Conservation (phyloP, 1,140 invertebrate species). For the Megathymus violae region DNA sequence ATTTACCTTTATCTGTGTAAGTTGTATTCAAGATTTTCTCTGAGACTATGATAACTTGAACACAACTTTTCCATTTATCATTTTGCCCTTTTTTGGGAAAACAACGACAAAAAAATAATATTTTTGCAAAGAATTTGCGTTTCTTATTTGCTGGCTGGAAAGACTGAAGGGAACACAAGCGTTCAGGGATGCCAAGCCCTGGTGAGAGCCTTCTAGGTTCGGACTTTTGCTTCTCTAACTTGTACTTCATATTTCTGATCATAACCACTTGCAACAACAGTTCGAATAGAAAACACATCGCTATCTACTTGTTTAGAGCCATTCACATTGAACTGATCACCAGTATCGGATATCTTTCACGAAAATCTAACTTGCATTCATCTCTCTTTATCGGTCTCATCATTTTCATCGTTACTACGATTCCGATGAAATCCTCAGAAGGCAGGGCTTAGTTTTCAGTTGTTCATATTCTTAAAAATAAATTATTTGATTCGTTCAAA, state of each 20-base stretch:
- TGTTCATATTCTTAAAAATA: slow-evolving; percentile 39
- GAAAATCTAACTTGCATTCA: slow-evolving; percentile 49
- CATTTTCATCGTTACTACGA: slow-evolving; percentile 46
- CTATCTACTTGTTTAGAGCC: slow-evolving; percentile 39
- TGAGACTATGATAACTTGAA: background rate
- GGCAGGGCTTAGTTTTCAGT: slow-evolving; percentile 73
- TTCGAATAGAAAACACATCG: slow-evolving; percentile 20
- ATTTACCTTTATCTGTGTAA: slow-evolving; percentile 21
- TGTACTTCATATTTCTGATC: slow-evolving; percentile 63
- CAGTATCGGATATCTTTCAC: slow-evolving; percentile 42
- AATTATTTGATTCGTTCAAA: slow-evolving; percentile 39
- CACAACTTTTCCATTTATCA: slow-evolving; percentile 13
- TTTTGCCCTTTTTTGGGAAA: slow-evolving; percentile 44
- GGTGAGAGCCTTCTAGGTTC: slow-evolving; percentile 84
- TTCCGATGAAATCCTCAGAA: slow-evolving; percentile 71
- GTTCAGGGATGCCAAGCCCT: slow-evolving; percentile 84
- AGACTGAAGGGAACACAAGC: slow-evolving; percentile 83
- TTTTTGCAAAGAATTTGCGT: slow-evolving; percentile 81
- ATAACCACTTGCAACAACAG: slow-evolving; percentile 47
- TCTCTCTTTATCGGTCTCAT: slow-evolving; percentile 48
- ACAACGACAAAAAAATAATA: slow-evolving; percentile 68
- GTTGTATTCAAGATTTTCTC: slow-evolving; percentile 13
- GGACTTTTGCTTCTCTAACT: slow-evolving; percentile 78
- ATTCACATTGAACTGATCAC: slow-evolving; percentile 43
- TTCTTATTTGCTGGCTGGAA: slow-evolving; percentile 82